A percentile compares a stretch with the other conserved stretches of the same genome.
phyloP scores from a whole-genome alignment of 2,113 vertebrate species.

The Heloderma charlesbogerti region DNA sequence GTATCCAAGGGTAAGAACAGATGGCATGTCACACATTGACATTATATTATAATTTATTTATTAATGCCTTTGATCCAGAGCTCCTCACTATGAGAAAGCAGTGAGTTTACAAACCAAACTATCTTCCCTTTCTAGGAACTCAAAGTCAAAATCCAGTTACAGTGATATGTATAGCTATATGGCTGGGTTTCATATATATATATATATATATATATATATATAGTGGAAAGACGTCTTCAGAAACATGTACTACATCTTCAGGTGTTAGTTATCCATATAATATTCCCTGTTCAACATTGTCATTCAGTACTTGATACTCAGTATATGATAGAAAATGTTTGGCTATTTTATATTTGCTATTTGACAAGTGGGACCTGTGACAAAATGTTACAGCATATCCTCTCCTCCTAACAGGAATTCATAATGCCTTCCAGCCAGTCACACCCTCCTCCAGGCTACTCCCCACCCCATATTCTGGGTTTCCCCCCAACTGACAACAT shows the following conservation, averaged over 20 bases:
- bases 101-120: background rate
- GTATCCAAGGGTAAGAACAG: background rate
- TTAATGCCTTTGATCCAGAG: background rate
- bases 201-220: too few relatives aligned
- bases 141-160: background rate
- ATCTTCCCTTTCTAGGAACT: background rate
- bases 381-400: too few relatives aligned
- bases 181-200: too few relatives aligned
- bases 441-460: too few relatives aligned
- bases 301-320: background rate
- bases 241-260: background rate
- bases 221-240: background rate
- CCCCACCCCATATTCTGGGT: too few relatives aligned
- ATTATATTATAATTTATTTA: conserved; percentile 13
- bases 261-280: background rate
- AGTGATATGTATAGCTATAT: background rate
- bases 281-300: background rate
- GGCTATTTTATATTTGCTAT: background rate
- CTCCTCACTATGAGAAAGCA: background rate
- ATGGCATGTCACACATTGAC: background rate
- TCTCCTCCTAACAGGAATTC: too few relatives aligned
- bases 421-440: background rate
- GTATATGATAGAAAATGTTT: background rate
- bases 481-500: too few relatives aligned
- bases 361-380: too few relatives aligned